These are phyloP conservation scores for Lagopus leucura DNA, from an alignment of 2,113 vertebrate genomes.

Conservation along the genomic window DNA sequence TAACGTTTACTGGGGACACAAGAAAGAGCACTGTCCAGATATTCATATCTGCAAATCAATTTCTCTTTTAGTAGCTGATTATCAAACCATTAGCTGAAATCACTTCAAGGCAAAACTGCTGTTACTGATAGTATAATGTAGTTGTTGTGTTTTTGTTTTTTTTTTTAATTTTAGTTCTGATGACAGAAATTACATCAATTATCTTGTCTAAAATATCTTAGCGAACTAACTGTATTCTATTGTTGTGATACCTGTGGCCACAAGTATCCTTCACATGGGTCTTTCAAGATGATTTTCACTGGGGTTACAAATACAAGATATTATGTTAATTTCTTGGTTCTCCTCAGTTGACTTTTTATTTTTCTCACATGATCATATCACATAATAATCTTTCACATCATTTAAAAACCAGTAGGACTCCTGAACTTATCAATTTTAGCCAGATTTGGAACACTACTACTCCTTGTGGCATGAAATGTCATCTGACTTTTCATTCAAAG, in stretches of 20 bases:
- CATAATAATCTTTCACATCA: neutral
- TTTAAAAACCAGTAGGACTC: neutral
- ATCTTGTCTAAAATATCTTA: neutral
- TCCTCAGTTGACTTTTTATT: neutral
- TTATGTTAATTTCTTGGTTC: neutral
- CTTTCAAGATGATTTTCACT: neutral
- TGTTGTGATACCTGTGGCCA: neutral
- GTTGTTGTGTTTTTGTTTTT: neutral
- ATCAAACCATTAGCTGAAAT: neutral
- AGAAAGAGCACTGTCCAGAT: neutral
- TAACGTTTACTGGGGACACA: neutral
- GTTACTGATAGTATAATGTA: neutral
- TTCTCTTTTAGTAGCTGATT: neutral
- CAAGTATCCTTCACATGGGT: neutral
- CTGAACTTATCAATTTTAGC: neutral
- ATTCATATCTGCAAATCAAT: accelerated
- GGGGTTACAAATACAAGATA: neutral
- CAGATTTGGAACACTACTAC: neutral
- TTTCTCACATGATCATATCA: neutral
- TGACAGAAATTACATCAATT: neutral
- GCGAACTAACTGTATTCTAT: neutral
- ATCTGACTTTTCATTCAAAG: neutral
- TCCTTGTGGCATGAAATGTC: neutral
- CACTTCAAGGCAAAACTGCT: neutral
- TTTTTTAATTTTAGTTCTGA: neutral